Conservation (phyloP, 2,113 vertebrate species). For the Tetrax tetrax region DNA sequence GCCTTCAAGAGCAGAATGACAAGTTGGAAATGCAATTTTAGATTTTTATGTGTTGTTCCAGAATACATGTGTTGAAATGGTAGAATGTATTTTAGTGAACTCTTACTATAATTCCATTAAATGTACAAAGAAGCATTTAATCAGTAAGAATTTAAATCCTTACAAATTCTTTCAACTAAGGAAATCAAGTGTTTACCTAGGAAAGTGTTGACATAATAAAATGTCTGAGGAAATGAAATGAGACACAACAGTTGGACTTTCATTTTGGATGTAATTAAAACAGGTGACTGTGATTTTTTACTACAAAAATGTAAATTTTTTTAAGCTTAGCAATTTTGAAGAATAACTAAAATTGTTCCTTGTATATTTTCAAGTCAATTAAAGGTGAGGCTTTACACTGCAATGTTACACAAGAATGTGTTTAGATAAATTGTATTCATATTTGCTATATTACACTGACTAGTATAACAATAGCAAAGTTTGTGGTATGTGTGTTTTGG, state of each 20-base stretch:
- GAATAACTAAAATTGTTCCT: background rate
- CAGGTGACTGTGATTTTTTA: background rate
- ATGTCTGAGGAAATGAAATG: background rate
- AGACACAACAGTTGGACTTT: background rate
- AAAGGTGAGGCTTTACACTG: background rate
- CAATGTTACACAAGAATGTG: background rate
- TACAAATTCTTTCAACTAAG: background rate
- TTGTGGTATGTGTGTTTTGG: background rate
- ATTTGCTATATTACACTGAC: background rate
- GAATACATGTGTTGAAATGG: background rate
- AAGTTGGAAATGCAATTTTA: background rate
- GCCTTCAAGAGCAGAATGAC: background rate
- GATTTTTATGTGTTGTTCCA: background rate
- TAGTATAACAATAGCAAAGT: background rate
- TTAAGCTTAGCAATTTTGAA: background rate
- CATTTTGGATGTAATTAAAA: background rate
- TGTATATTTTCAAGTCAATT: background rate
- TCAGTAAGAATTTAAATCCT: background rate
- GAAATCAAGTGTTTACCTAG: background rate
- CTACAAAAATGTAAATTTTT: background rate
- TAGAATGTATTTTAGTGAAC: background rate
- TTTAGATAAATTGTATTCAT: background rate
- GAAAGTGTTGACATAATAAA: background rate
- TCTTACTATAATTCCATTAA: background rate
- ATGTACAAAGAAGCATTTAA: background rate